A percentile compares a stretch with the other conserved stretches of the same genome.
phyloP scores from a whole-genome alignment of 2,113 vertebrate species.

The Neotoma lepida region DNA sequence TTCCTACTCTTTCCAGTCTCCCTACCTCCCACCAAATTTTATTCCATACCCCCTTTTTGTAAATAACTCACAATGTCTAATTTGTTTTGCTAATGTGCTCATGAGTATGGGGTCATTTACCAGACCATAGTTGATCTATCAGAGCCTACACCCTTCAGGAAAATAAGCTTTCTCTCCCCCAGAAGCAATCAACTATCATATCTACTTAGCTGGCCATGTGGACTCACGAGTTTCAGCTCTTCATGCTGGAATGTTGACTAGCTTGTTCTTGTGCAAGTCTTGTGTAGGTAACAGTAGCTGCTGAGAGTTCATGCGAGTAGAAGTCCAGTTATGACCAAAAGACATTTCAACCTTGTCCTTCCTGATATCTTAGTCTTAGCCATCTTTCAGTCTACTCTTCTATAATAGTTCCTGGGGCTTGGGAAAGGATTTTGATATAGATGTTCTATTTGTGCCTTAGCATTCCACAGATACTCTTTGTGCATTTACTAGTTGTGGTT shows the following conservation, averaged over 20 bases:
- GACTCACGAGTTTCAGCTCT: neutral
- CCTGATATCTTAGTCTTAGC: too few species aligned
- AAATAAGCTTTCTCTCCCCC: neutral
- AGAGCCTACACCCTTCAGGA: neutral
- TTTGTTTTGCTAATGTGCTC: neutral
- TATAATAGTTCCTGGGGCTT: too few species aligned
- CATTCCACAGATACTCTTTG: too few species aligned
- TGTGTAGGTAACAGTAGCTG: neutral
- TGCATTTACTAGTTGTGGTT: too few species aligned
- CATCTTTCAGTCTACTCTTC: too few species aligned
- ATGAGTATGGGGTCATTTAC: neutral
- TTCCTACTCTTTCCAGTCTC: neutral
- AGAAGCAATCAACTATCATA: neutral
- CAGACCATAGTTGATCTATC: neutral
- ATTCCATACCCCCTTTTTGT: neutral
- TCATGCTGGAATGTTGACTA: neutral
- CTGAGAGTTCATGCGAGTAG: too few species aligned
- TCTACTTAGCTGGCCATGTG: neutral
- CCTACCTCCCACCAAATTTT: neutral
- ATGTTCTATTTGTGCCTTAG: too few species aligned
- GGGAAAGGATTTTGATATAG: too few species aligned
- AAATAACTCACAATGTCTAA: neutral
- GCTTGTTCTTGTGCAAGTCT: neutral
- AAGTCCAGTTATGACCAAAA: too few species aligned
- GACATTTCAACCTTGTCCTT: too few species aligned